Percentiles rank a stretch among this genome's conserved stretches.
phyloP scores from a whole-genome alignment of 1,140 invertebrate species.

The Pseudomyrmex pallidus region DNA sequence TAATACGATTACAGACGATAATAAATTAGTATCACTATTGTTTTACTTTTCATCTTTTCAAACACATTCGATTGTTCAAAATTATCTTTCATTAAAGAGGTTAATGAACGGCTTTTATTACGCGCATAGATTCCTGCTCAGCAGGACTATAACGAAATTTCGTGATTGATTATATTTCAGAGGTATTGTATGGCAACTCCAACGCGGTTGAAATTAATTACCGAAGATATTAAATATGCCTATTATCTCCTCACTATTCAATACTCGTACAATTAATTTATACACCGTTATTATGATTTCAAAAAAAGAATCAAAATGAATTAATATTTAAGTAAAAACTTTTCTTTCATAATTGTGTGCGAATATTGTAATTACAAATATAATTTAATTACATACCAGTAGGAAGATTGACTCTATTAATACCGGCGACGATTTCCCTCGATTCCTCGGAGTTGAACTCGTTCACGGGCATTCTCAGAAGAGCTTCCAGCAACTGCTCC shows the following conservation, averaged over 20 bases:
- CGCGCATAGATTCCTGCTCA: no score
- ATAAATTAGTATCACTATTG: no score
- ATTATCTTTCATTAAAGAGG: not conserved
- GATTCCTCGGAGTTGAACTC: conserved; percentile 81
- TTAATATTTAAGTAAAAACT: not conserved
- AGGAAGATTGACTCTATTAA: conserved; percentile 78
- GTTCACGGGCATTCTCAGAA: conserved; percentile 87
- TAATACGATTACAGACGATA: no score
- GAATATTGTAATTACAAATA: not conserved
- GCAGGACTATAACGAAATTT: not conserved
- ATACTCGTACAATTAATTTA: not conserved
- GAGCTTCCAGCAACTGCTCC: conserved; percentile 88
- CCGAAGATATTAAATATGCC: not conserved
- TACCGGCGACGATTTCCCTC: conserved; percentile 76
- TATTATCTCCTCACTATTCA: conserved; percentile 3
- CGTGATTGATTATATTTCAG: conserved; percentile 6
- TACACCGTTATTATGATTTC: not conserved
- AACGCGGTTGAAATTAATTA: not conserved
- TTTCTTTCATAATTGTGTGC: not conserved
- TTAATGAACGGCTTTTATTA: not conserved
- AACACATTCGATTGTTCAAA: not conserved
- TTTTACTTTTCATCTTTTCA: no score
- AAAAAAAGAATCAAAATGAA: not conserved
- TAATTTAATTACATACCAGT: conserved; percentile 63
- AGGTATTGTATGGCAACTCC: not conserved